Evolutionary conservation across 2,888 invertebrate species (phyloP).

Genomic region (Hoplodrina ambigua): DNA sequence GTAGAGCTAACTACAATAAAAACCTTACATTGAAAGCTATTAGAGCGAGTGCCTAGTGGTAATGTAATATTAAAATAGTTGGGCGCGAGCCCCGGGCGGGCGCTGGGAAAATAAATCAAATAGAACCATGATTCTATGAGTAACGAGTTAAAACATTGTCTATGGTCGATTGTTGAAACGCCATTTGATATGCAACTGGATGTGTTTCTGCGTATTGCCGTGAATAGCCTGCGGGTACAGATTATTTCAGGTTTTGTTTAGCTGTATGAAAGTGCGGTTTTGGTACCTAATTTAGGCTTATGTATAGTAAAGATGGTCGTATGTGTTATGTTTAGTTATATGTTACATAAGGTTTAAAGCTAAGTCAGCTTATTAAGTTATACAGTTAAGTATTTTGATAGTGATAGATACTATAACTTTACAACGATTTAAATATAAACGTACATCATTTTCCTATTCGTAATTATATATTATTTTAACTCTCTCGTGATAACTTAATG

Average conservation of each 20-base stretch:
- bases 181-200: constrained; percentile 27
- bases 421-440: no score
- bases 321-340: no score
- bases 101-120: constrained; percentile 74
- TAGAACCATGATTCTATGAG: constrained; percentile 64
- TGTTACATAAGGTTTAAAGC: no score
- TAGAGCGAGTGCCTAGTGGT: constrained; percentile 74
- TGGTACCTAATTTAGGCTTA: neutral
- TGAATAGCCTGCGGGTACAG: neutral
- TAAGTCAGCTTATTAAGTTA: no score
- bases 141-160: constrained; percentile 71
- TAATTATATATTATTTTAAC: no score
- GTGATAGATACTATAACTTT: no score
- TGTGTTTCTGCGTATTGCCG: constrained; percentile 27
- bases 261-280: neutral
- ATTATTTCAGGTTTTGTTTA: neutral
- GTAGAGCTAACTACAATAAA: constrained; percentile 73
- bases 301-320: no score
- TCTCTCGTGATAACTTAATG: no score
- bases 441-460: no score
- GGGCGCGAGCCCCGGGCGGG: constrained; percentile 62
- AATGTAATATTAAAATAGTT: constrained; percentile 82
- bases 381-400: no score
- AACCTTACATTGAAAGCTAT: constrained; percentile 76
- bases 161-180: constrained; percentile 36